Base-by-base conservation (phyloP, 2,888 invertebrate species). In the Augiades crinisus region DNA sequence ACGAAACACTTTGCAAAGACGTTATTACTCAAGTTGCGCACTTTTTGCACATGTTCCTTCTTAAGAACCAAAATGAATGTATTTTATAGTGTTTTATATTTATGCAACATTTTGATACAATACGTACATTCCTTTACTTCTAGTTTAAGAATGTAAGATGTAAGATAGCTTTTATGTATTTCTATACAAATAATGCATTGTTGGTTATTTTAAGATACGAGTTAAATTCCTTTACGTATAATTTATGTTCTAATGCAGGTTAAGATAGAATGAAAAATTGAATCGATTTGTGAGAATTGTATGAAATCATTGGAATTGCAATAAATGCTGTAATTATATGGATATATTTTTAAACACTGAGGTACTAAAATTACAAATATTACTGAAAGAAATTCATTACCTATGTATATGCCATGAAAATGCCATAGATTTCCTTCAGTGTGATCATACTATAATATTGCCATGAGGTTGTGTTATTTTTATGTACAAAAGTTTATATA, bases 391-490 rank as follows among this genome's bases (percentile, higher is more conserved):
- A 22, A 38, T 58, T 51, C 56, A 57, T 55, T 57, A 60, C n/a
- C n/a, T 53, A 44, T 59, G 58, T 60, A 58, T 60, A n/a, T 59
- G 78, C 70, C 77, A 75, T 73, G 64, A 57, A 66, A 70, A 81
- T 81, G 85, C 83, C 83, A 87, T 85, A 80, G 40, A 7, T 37
- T 63, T 66, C 47, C 54, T 55, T 37, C 51, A 58, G 60, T 73
- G 70, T 73, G 63, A 63, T 70, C 65, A 70, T 73, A 63, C 69
- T 67, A 62, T 60, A 64, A 72, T n/a, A n/a, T 80, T 86, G 87
- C 87, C 85, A 82, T 78, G 63, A 68, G 84, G 86, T 87, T 87
- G 87, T 88, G 85, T 87, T 83, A 76, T 71, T 55, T 49, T 75
- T 70, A 65, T 83, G 81, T 87, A 86, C 82, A 86, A 84, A 82